Evolutionary conservation across 2,113 vertebrate genomes (phyloP).

Genomic region (Scomber scombrus): DNA sequence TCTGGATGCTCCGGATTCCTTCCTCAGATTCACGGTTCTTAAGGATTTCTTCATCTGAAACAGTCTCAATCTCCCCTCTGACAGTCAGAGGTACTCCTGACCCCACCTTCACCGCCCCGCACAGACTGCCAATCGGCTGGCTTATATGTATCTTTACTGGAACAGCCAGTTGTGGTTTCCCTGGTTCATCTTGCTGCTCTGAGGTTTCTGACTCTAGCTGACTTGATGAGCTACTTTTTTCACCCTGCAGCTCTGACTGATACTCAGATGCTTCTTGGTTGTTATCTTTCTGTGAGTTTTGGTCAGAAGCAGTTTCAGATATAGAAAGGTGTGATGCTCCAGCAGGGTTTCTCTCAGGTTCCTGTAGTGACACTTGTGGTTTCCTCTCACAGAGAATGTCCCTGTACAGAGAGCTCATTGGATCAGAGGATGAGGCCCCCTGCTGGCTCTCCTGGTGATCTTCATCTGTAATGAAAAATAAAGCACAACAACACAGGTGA

Average conservation of each 20-base stretch:
- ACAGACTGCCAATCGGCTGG: conserved; percentile 83
- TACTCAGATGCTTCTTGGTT: conserved; percentile 1
- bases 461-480: conserved; percentile 67
- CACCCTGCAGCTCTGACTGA: background rate
- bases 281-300: background rate
- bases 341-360: conserved; percentile 4
- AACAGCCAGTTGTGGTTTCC: conserved; percentile 51
- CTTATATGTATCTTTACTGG: conserved; percentile 72
- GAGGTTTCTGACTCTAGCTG: background rate
- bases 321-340: background rate
- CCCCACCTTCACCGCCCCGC: conserved; percentile 50
- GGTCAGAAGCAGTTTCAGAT: background rate
- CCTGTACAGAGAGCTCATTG: conserved; percentile 79
- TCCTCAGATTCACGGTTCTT: conserved; percentile 89
- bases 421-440: conserved; percentile 57
- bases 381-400: conserved; percentile 68
- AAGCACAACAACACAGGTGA: background rate
- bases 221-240: background rate
- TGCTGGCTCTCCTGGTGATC: conserved; percentile 64
- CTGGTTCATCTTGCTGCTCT: conserved; percentile 54
- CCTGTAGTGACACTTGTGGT: conserved; percentile 2
- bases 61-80: conserved; percentile 85
- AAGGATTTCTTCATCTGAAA: conserved; percentile 91
- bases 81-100: conserved; percentile 74
- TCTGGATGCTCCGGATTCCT: conserved; percentile 87